Evolutionary conservation across 2,113 vertebrate species (phyloP).

Genomic region (Bombycilla garrulus): DNA sequence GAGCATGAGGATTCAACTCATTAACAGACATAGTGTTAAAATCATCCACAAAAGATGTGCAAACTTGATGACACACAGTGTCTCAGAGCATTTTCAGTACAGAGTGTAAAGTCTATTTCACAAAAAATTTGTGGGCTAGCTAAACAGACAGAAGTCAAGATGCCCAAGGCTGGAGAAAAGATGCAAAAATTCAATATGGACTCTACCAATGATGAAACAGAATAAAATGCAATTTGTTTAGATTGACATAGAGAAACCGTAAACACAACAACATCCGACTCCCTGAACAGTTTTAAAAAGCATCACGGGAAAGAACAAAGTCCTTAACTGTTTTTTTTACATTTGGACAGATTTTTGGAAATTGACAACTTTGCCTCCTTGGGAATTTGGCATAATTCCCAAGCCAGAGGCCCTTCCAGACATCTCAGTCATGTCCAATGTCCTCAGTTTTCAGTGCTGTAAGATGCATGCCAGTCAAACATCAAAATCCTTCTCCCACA

Average conservation of each 20-base stretch:
- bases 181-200: background rate
- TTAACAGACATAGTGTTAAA: background rate
- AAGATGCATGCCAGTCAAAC: background rate
- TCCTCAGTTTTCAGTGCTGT: background rate
- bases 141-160: background rate
- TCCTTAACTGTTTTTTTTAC: background rate
- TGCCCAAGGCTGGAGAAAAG: background rate
- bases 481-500: background rate
- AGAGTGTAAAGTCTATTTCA: background rate
- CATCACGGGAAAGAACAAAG: background rate
- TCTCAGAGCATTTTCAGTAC: background rate
- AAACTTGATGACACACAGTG: background rate
- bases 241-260: background rate
- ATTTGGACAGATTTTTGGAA: background rate
- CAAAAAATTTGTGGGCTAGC: background rate
- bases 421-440: background rate
- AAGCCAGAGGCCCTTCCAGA: background rate
- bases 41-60: background rate
- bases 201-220: background rate
- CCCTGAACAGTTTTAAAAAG: background rate
- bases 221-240: background rate
- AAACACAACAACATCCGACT: background rate
- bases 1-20: background rate
- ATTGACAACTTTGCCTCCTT: background rate
- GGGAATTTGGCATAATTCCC: background rate